Evolutionary conservation across 2,888 invertebrate genomes (phyloP).

Genomic region (Netelia inedita): DNA sequence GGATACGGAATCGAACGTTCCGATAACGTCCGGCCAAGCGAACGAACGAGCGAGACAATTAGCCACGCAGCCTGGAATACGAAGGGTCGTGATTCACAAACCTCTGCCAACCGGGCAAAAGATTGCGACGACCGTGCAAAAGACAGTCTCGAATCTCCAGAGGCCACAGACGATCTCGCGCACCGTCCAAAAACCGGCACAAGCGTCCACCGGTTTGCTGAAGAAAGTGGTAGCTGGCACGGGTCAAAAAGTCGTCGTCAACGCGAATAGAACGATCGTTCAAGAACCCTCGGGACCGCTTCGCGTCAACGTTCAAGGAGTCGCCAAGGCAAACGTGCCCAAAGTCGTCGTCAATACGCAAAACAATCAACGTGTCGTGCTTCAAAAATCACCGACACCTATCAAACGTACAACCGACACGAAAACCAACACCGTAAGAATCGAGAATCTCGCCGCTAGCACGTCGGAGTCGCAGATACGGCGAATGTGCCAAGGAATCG

Average conservation of each 20-base stretch:
- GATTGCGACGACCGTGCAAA: slow-evolving; percentile 75
- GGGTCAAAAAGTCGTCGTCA: slow-evolving; percentile 65
- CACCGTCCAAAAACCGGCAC: slow-evolving; percentile 53
- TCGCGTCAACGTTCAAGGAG: slow-evolving; percentile 71
- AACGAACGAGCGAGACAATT: slow-evolving; percentile 65
- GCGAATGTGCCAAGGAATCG: slow-evolving; percentile 86
- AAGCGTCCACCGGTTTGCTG: slow-evolving; percentile 39
- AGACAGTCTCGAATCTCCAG: slow-evolving; percentile 78
- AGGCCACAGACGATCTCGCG: slow-evolving; percentile 59
- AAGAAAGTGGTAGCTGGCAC: slow-evolving; percentile 52
- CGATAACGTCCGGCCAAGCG: slow-evolving; percentile 56
- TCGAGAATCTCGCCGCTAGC: slow-evolving; percentile 86
- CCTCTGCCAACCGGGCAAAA: slow-evolving; percentile 74
- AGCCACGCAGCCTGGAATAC: slow-evolving; percentile 68
- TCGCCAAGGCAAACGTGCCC: slow-evolving; percentile 59
- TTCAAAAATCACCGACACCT: slow-evolving; percentile 72
- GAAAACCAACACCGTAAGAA: slow-evolving; percentile 84
- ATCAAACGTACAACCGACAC: slow-evolving; percentile 72
- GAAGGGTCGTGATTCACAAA: slow-evolving; percentile 81
- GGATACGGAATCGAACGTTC: slow-evolving; percentile 46
- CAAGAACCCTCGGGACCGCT: slow-evolving; percentile 71
- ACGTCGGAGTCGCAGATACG: slow-evolving; percentile 85
- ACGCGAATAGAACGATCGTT: slow-evolving; percentile 75
- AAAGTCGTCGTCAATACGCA: slow-evolving; percentile 73
- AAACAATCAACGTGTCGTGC: slow-evolving; percentile 76